Evolutionary conservation across 2,113 vertebrate genomes (phyloP).

Genomic region (Trogon surrucura): DNA sequence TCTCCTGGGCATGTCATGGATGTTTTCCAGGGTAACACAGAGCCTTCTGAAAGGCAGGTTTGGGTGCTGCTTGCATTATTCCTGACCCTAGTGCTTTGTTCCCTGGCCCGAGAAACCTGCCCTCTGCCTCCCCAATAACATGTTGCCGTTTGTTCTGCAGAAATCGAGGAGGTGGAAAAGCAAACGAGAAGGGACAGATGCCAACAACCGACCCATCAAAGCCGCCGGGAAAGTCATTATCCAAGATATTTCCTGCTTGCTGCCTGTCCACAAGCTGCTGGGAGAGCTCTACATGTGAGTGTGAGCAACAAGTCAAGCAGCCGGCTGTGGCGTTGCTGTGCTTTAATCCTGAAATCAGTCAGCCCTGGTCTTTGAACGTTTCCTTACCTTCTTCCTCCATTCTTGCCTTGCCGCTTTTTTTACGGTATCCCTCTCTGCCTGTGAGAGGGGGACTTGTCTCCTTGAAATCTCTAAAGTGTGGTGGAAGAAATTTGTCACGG

Average conservation of each 20-base stretch:
- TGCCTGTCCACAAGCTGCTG: slow-evolving; percentile 91
- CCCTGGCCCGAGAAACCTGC: neutral
- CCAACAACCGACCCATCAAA: slow-evolving; percentile 88
- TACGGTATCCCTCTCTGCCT: neutral
- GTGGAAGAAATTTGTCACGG: neutral
- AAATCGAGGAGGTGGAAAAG: slow-evolving; percentile 96
- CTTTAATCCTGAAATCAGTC: neutral
- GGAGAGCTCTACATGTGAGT: slow-evolving; percentile 95
- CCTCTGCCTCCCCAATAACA: neutral
- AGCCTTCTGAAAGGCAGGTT: slow-evolving; percentile 67
- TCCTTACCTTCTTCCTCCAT: neutral
- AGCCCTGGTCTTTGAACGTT: neutral
- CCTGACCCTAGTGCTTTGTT: slow-evolving; percentile 53
- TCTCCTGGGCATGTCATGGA: slow-evolving; percentile 67
- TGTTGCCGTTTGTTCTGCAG: slow-evolving; percentile 65
- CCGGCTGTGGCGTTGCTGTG: neutral
- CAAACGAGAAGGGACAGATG: slow-evolving; percentile 89
- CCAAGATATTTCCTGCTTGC: slow-evolving; percentile 93
- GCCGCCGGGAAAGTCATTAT: slow-evolving; percentile 97
- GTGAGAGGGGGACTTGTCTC: neutral
- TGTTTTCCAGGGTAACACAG: slow-evolving; percentile 50
- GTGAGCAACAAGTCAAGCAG: neutral
- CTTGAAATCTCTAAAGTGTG: neutral
- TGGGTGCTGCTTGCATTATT: slow-evolving; percentile 61
- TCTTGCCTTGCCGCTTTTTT: neutral